These are phyloP conservation scores for Neomorphus geoffroyi DNA, from an alignment of 2,797 vertebrate species.

Conservation along the genomic window DNA sequence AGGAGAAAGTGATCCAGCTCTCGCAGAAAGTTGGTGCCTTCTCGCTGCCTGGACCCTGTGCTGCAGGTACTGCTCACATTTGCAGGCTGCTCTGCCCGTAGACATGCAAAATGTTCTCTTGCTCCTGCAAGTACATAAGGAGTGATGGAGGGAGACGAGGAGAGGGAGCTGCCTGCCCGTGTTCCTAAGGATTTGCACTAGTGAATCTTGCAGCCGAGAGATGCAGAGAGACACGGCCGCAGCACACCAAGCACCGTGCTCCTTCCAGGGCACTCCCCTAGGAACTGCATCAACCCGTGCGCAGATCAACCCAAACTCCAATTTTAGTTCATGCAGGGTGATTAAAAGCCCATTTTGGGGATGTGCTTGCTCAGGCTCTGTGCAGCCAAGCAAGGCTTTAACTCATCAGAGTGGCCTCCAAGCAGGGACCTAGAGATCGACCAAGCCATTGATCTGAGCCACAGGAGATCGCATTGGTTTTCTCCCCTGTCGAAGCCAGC, in stretches of 20 bases:
- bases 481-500: not conserved
- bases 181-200: not conserved
- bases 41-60: not conserved
- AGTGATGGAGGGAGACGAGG: not conserved
- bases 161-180: not conserved
- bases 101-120: not conserved
- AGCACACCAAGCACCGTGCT: fast-evolving
- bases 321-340: not conserved
- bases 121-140: not conserved
- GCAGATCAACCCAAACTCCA: not conserved
- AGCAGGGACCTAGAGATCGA: not conserved
- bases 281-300: fast-evolving
- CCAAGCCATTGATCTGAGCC: not conserved
- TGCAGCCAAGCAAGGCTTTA: not conserved
- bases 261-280: not conserved
- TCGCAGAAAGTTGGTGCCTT: not conserved
- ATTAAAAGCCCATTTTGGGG: not conserved
- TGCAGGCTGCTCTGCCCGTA: not conserved
- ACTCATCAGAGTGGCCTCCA: not conserved
- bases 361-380: not conserved
- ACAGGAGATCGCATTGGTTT: fast-evolving
- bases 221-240: fast-evolving
- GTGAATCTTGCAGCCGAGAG: not conserved
- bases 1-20: not conserved
- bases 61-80: fast-evolving